phyloP scores from a whole-genome alignment of 2,888 invertebrate genomes.

The Apoda limacodes region DNA sequence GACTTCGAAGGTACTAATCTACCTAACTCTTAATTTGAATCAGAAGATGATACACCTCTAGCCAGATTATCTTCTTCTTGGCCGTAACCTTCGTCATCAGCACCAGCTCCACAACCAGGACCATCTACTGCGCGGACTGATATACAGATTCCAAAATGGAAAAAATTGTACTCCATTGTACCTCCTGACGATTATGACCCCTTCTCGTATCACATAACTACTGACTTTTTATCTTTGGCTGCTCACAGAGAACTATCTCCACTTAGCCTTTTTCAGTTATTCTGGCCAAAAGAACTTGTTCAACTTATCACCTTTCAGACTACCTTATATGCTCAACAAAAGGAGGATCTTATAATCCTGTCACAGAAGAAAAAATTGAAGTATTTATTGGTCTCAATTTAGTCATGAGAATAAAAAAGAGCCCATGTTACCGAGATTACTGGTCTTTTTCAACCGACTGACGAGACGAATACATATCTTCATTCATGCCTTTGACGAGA shows the following conservation, averaged over 20 bases:
- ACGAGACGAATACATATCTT: slow-evolving; percentile 9
- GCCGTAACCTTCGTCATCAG: no score
- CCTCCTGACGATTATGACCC: no score
- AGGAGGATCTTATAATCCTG: slow-evolving; percentile 11
- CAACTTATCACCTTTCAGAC: slow-evolving; percentile 12
- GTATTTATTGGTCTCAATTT: slow-evolving; percentile 15
- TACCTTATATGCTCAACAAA: slow-evolving; percentile 12
- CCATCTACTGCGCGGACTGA: no score
- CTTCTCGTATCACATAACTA: no score
- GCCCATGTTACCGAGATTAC: slow-evolving; percentile 15
- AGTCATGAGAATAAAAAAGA: slow-evolving; percentile 15
- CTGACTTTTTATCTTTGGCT: no score
- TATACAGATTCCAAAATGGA: slow-evolving; percentile 8
- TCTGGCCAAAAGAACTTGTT: slow-evolving; percentile 7
- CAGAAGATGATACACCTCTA: no score
- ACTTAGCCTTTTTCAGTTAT: slow-evolving; percentile 1
- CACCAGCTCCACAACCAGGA: no score
- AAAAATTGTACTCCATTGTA: slow-evolving; percentile 2
- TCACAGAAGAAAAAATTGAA: slow-evolving; percentile 13
- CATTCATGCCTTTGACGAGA: slow-evolving; percentile 9
- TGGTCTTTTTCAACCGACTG: slow-evolving; percentile 15
- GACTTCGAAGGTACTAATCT: no score
- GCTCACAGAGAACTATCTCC: no score
- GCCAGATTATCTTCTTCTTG: no score
- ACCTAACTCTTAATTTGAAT: no score